Conservation (phyloP, 2,113 vertebrate species). For the Balaenoptera acutorostrata region DNA sequence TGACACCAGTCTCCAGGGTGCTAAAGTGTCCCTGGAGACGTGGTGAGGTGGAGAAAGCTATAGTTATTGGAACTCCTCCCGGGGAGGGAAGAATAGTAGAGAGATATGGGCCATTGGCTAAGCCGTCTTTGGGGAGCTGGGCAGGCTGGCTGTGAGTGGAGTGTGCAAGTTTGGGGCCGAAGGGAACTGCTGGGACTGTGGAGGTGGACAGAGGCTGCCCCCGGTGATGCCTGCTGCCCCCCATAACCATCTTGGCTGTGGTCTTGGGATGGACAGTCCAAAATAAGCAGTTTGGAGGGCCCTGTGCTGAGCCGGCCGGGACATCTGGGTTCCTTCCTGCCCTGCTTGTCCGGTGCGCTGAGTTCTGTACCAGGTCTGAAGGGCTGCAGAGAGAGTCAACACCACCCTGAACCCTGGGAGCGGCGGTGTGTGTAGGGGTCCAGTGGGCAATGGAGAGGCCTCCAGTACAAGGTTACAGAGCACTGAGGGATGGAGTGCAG, state of each 20-base stretch:
- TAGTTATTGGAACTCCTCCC: not conserved
- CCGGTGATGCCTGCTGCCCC: not conserved
- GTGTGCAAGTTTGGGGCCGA: not conserved
- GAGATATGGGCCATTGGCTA: not conserved
- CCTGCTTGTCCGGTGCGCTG: fast-evolving
- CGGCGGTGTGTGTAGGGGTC: not conserved
- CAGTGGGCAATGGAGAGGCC: no score
- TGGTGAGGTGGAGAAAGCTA: not conserved
- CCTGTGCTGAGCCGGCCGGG: not conserved
- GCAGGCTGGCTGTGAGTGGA: fast-evolving
- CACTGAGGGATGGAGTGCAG: not conserved
- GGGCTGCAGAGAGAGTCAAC: not conserved
- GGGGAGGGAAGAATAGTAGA: not conserved
- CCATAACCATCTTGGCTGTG: fast-evolving
- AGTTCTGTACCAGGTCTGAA: not conserved
- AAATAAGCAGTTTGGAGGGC: not conserved
- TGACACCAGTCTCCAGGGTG: not conserved
- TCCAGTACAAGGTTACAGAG: not conserved
- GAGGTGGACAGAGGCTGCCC: not conserved
- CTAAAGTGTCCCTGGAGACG: not conserved
- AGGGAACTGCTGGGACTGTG: not conserved
- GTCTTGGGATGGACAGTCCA: not conserved
- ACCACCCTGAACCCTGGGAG: not conserved
- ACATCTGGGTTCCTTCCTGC: not conserved
- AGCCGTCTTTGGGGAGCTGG: fast-evolving